Conservation (phyloP, 2,888 invertebrate species). For the Deladenus siricidicola region DNA sequence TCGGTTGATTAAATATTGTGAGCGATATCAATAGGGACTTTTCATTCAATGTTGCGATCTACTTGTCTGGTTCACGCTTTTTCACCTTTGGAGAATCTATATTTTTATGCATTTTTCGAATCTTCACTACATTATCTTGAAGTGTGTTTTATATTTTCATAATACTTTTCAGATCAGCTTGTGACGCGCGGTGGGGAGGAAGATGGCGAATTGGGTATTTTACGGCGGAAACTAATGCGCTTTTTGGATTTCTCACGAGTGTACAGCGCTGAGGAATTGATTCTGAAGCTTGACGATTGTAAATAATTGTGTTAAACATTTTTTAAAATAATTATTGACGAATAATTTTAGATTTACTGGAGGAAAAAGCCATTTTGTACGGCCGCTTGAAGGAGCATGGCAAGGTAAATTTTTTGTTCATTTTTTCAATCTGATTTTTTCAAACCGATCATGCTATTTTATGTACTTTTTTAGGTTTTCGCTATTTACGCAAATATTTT, state of each 20-base stretch:
- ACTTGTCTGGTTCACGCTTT: too few relatives aligned
- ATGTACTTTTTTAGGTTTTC: conserved; percentile 60
- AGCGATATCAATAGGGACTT: too few relatives aligned
- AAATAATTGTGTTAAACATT: conserved; percentile 4
- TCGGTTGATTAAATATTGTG: too few relatives aligned
- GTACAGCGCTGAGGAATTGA: conserved; percentile 41
- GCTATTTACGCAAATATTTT: conserved; percentile 82
- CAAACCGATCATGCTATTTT: neutral
- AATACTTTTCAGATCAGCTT: conserved; percentile 51
- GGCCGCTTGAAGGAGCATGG: conserved; percentile 83
- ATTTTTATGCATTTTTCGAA: too few relatives aligned
- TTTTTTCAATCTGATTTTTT: neutral
- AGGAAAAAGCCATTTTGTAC: conserved; percentile 86
- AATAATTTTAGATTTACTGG: conserved; percentile 63
- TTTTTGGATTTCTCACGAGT: conserved; percentile 38
- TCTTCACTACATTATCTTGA: too few relatives aligned
- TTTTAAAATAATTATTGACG: too few relatives aligned
- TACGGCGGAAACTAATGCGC: conserved; percentile 61
- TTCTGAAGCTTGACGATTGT: conserved; percentile 32
- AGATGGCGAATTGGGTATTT: conserved; percentile 59
- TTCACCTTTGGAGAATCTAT: too few relatives aligned
- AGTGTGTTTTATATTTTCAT: too few relatives aligned
- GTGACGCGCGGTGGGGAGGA: conserved; percentile 55
- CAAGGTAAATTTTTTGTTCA: conserved; percentile 56
- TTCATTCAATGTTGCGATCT: too few relatives aligned